Conservation (phyloP, 2,888 invertebrate species). For the Cephus spinipes region DNA sequence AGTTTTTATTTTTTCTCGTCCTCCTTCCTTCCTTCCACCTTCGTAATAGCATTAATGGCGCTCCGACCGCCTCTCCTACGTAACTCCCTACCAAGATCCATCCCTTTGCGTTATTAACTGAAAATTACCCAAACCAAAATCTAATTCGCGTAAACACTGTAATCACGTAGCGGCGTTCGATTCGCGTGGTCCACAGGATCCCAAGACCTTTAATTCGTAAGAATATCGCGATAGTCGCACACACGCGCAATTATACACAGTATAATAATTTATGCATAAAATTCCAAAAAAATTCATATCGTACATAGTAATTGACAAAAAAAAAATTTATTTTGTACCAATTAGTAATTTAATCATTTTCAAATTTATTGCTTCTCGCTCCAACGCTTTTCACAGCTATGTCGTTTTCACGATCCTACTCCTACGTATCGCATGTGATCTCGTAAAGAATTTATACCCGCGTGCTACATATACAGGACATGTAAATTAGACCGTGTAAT, state of each 20-base stretch:
- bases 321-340: background rate
- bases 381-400: background rate
- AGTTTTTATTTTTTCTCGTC: background rate
- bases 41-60: conserved; percentile 54
- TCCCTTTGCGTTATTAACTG: conserved; percentile 58
- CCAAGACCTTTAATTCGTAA: background rate
- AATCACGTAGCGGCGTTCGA: conserved; percentile 43
- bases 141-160: conserved; percentile 63
- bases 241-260: background rate
- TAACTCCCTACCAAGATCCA: conserved; percentile 24
- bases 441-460: background rate
- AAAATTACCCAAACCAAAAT: conserved; percentile 64
- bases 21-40: conserved; percentile 4
- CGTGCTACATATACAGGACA: conserved; percentile 45
- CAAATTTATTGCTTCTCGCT: background rate
- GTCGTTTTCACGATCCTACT: background rate
- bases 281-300: background rate
- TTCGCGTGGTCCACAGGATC: background rate
- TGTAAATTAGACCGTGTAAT: conserved; percentile 55
- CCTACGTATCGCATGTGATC: background rate
- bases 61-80: conserved; percentile 34
- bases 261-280: background rate
- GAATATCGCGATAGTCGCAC: background rate
- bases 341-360: background rate
- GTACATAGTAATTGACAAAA: background rate